Evolutionary conservation across 2,113 vertebrate genomes (phyloP), one percentile per base, ranked within the genome.

Genomic region (Protobothrops mucrosquamatus): DNA sequence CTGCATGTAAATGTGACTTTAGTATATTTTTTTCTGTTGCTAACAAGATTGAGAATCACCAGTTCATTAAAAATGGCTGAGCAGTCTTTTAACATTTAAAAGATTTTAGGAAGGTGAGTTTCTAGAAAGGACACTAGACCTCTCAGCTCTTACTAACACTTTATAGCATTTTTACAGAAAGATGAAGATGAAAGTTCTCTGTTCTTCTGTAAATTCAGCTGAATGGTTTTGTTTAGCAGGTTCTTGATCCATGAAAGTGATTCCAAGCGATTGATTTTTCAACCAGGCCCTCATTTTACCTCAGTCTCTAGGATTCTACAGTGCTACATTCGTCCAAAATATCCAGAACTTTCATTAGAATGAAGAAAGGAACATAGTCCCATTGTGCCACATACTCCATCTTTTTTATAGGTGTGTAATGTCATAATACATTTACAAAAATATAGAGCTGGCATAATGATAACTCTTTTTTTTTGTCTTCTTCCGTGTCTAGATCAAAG

Each of bases 141-240:
- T 52, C 20, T 61, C 29, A 9, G 24, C 6, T 52, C 55, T 64
- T 87, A 39, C 48, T 39, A 88, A 59, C 18, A 22, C 6, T 86
- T 88, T 52, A 52, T n/a, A 87, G 85, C 4, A 34, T 91, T 48
- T 56, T 86, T 46, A 39, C 24, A 26, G 85, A 87, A 64, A 57
- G 51, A 15, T 64, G 91, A 64, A 39, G 34, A 24, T 85, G 24
- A 52, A 7, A 20, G 20, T 88, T 88, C 15, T n/a, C 56, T 54
- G 10, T 52, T 29, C 85, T 61, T 92, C 56, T 51, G 56, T 52
- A 88, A 52, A 92, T 88, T 52, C 51, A 92, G 91, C 61, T 88
- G 61, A 92, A 92, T 87, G 85, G 91, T n/a, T 88, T 92, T 56
- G 1, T 92, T 87, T 87, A 87, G 56, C 85, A 92, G 46, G 85